phyloP scores from a whole-genome alignment of 2,113 vertebrate species.

The Cygnus buccinator region DNA sequence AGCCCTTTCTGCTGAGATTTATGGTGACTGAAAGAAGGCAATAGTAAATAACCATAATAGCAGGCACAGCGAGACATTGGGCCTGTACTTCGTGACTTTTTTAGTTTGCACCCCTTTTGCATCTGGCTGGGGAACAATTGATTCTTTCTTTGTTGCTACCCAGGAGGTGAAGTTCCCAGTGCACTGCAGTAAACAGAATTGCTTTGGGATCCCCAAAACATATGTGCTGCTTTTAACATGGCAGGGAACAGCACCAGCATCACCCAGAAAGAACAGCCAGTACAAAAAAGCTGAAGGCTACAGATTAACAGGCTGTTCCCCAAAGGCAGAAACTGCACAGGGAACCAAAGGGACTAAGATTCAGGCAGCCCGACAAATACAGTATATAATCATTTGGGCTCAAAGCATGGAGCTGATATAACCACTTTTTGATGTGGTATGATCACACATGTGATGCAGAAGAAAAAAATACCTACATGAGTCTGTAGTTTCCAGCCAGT shows the following conservation, averaged over 20 bases:
- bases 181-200: neutral
- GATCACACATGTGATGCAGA: neutral
- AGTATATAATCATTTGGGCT: neutral
- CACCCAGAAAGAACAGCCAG: neutral
- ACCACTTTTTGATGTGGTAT: neutral
- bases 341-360: neutral
- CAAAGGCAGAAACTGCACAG: neutral
- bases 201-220: slow-evolving; percentile 9
- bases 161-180: neutral
- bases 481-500: neutral
- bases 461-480: neutral
- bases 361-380: neutral
- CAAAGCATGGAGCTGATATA: neutral
- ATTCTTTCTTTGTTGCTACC: neutral
- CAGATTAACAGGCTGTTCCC: neutral
- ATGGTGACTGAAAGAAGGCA: neutral
- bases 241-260: neutral
- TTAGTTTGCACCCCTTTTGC: neutral
- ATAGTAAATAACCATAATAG: slow-evolving; percentile 11
- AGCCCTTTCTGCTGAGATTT: slow-evolving; percentile 43
- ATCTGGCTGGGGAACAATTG: slow-evolving; percentile 1
- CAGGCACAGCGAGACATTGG: neutral
- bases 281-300: neutral
- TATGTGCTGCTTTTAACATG: neutral
- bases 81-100: neutral